These are phyloP conservation scores for Caenorhabditis plicata DNA, from an alignment of 2,888 invertebrate species.

Conservation along the genomic window DNA sequence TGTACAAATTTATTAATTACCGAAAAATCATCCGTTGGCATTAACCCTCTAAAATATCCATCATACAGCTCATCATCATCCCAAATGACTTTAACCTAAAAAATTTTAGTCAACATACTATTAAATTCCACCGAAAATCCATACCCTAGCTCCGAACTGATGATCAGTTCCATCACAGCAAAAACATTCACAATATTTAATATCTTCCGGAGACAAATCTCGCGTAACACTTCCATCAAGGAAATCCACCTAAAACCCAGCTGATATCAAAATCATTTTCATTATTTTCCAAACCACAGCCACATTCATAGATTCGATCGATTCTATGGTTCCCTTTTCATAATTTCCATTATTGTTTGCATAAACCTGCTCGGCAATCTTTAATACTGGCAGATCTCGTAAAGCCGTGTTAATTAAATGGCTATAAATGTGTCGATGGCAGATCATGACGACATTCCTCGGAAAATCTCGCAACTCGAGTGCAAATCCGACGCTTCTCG, in stretches of 20 bases:
- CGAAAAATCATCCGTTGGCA: no score
- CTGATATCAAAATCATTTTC: neutral
- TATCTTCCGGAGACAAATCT: slow-evolving; percentile 69
- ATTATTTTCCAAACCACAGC: no score
- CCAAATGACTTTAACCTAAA: slow-evolving; percentile 50
- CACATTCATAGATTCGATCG: no score
- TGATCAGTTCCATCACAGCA: slow-evolving; percentile 26
- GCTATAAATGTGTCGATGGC: slow-evolving; percentile 25
- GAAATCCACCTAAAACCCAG: slow-evolving; percentile 70
- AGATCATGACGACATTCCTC: slow-evolving; percentile 23
- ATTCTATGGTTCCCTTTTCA: neutral
- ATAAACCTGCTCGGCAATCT: slow-evolving; percentile 10
- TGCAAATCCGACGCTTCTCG: slow-evolving; percentile 66
- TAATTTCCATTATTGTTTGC: neutral
- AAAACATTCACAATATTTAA: slow-evolving; percentile 35
- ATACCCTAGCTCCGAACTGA: slow-evolving; percentile 31
- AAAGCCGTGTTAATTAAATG: slow-evolving; percentile 5
- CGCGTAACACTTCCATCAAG: slow-evolving; percentile 73
- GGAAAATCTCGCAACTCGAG: slow-evolving; percentile 39
- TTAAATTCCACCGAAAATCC: neutral
- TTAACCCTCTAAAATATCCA: slow-evolving; percentile 47
- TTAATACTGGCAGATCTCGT: neutral
- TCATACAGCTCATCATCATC: slow-evolving; percentile 42
- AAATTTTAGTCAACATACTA: neutral
- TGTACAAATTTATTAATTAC: no score